Evolutionary conservation across 2,113 vertebrate genomes (phyloP), one percentile per base, ranked within the genome.

Genomic region (Alouatta palliata): DNA sequence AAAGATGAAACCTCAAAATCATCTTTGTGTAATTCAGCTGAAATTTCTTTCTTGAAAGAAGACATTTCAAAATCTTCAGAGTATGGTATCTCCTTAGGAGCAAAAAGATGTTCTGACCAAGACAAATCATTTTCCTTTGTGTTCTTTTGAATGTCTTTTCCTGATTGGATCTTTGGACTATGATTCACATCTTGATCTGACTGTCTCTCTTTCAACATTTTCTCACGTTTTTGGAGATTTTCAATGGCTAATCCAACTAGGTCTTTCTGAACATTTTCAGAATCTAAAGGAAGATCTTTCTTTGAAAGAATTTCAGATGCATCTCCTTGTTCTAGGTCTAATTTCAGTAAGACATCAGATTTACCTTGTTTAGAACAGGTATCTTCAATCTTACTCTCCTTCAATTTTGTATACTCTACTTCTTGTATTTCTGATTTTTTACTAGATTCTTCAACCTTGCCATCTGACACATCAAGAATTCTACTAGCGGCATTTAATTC

Each of bases 371-470:
- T 97, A 52, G 56, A 61, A 10, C 19, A 76, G 87, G 80, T 87
- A 81, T 93, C 91, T 90, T 98, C 98, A 83, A 71, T 94, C 40
- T 95, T 93, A 40, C 94, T 98, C 23, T 98, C 96, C 68, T 99
- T 98, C 1, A 97, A 98, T 83, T 98, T 98, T 61, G 98, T 58
- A 66, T 91, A 97, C 25, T 98, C 98, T 93, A 98, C 83, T 96
- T 99, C 99, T 88, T 98, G 97, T 96, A 99, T 97, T 95, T 99
- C 99, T 87, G 99, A 99, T 95, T 98, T 98, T 45, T 97, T 96
- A 97, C 96, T 98, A 81, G 98, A 98, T 58, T 96, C 91, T 87
- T 97, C 94, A 40, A 66, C 47, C 35, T 77, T 97, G 80, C 85
- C 94, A 45, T 87, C 12, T 49, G 96, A 98, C 30, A 83, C 83